Evolutionary conservation across 2,888 invertebrate genomes (phyloP).

Genomic region (Bugula neritina): DNA sequence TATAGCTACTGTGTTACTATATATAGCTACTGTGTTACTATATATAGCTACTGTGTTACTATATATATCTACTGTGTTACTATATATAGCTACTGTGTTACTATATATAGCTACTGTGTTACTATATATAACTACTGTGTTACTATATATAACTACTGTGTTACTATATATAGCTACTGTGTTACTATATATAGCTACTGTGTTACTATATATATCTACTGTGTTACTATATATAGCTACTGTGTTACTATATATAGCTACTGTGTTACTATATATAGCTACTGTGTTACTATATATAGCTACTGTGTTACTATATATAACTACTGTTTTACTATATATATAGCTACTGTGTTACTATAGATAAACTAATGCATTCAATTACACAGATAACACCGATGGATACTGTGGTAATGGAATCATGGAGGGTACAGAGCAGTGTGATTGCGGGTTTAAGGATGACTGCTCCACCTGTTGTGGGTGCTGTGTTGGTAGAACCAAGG

Average conservation of each 20-base stretch:
- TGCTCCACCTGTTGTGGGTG: constrained; percentile 73
- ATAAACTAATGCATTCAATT: no score
- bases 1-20: neutral
- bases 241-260: neutral
- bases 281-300: neutral
- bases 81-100: constrained; percentile 57
- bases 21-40: no score
- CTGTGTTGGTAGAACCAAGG: constrained; percentile 59
- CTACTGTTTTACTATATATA: no score
- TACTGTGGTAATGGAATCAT: constrained; percentile 99
- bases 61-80: constrained; percentile 63
- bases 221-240: constrained; percentile 69
- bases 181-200: neutral
- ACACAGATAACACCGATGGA: constrained; percentile 61
- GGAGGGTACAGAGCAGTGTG: constrained; percentile 95
- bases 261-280: neutral
- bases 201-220: neutral
- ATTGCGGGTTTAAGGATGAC: constrained; percentile 89
- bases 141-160: neutral
- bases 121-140: neutral
- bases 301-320: neutral
- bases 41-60: neutral
- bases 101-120: neutral
- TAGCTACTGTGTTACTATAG: neutral
- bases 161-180: no score